Base-by-base conservation (phyloP, 2,888 invertebrate species). In the Melinopterus prodromus region DNA sequence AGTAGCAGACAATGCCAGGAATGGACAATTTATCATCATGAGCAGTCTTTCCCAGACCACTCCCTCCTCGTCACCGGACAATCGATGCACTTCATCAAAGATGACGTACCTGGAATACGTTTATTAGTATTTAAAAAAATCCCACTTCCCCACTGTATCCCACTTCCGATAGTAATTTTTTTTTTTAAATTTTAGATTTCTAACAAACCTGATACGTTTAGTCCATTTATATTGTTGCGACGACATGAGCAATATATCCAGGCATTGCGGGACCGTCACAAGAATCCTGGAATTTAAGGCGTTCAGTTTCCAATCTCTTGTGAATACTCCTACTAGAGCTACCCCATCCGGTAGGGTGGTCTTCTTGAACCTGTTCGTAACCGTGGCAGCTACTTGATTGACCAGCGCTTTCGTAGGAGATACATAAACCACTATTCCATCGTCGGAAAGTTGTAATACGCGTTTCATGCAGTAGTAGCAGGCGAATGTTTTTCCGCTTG, bases 401-500 rank as follows among this genome's bases (percentile, higher is more conserved):
- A 84, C 84, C 12, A 85, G 80, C n/a, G 85, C 88, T 83, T 88
- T 88, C 15, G 88, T 87, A 16, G 88, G 88, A 14, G 88, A 86
- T 6, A 88, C 87, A 80, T 88, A 89, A 12, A 88, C 88, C 76
- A 88, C 88, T 26, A 88, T 84, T 78, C 88, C 87, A 36, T 87
- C 87, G 76, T 87, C 85, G 80, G 85, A 85, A 71, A 85, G 84
- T 70, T 86, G 85, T 69, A 89, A 81, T 6, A 89, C 86, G 82
- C 87, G 86, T 83, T 88, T 87, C 84, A 89, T 89, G 82, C 88
- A 88, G 80, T 89, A 88, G 83, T 89, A 89, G 2, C 88, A 87
- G 71, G 88, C 87, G 85, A 88, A 88, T 6, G 89, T 89, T 82
- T 89, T 89, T 81, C 89, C 89, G 77, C 88, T 88, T 12, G 89